Evolutionary conservation across 2,888 invertebrate species (phyloP), one percentile per base, ranked within the genome.

Genomic region (Eurytoma adleriae): DNA sequence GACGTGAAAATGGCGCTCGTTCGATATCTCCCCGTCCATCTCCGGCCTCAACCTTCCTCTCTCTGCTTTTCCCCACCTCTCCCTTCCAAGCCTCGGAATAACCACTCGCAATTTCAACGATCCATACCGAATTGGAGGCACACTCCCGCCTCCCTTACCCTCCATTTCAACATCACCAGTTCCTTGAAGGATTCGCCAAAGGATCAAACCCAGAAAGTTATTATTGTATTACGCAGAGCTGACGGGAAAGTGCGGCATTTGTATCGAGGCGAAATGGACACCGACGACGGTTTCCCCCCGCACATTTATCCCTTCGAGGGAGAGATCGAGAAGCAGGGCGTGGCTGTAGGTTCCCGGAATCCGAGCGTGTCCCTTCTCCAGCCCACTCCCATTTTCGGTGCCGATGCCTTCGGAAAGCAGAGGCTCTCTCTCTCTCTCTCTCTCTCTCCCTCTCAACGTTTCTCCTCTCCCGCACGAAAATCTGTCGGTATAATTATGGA

Each of bases 1-100:
- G 68, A 68, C 52, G 68, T 14, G 18, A 50, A 54, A 68, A 68
- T 69, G 69, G 69, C 69, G 56, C n/a, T 69, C 30, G 50, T 12
- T 27, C 16, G n/a, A 13, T 40, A 40, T 40, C 40, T 40, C 40
- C 54, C 16, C 54, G 54, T 3, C 13, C 54, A 16, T 54, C 54
- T 54, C 3, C 16, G 13, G 3, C 54, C 54, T 54, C 16, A 54
- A 10, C 54, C 54, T 54, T 54, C 54, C 14, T 54, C 13, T 54
- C 54, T 12, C 54, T 3, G 14, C 0, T 12, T 13, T 16, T 12
- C 54, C 54, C 54, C 54, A 14, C 16, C 54, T 54, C 16, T 54
- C 54, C 16, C 54, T 3, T n/a, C 14, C 40, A 40, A 40, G 7
- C 40, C 7, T 7, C 40, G 40, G 7, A 40, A 40, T 54, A 16